These are phyloP conservation scores for Todus mexicanus DNA, from an alignment of 2,797 vertebrate genomes.

Conservation along the genomic window DNA sequence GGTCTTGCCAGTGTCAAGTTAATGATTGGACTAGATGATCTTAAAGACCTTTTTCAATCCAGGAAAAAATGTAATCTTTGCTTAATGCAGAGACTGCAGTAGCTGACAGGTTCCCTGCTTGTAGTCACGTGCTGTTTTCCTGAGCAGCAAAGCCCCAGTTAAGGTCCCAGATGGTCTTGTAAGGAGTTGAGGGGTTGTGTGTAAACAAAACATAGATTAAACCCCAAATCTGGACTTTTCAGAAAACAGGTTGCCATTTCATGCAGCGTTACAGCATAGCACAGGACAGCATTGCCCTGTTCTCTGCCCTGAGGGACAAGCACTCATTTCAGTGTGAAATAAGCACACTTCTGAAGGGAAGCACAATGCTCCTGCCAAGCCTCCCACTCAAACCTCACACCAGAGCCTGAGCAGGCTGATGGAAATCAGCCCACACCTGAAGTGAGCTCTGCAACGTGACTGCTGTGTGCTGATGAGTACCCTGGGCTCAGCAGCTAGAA, in stretches of 20 bases:
- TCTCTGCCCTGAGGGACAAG: not conserved
- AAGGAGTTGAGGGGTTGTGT: accelerated
- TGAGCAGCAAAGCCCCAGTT: not conserved
- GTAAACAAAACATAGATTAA: not conserved
- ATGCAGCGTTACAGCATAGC: not conserved
- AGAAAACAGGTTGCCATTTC: not conserved
- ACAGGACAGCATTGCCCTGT: not conserved
- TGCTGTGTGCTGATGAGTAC: not conserved
- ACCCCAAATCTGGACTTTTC: not conserved
- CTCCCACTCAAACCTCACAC: accelerated
- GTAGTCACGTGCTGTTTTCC: not conserved
- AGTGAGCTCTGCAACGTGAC: not conserved
- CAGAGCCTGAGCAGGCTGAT: not conserved
- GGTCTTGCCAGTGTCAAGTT: too few relatives aligned
- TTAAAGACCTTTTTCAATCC: too few relatives aligned
- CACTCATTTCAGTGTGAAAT: not conserved
- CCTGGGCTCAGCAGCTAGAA: not conserved
- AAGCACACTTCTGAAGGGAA: not conserved
- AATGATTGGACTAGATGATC: too few relatives aligned
- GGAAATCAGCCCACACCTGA: not conserved
- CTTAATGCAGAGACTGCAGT: not conserved
- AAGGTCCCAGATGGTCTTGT: not conserved
- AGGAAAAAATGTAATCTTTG: too few relatives aligned
- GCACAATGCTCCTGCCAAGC: not conserved
- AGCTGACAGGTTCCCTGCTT: not conserved